These are phyloP conservation scores for Dicycla oo DNA, from an alignment of 2,888 invertebrate genomes.

Conservation along the genomic window DNA sequence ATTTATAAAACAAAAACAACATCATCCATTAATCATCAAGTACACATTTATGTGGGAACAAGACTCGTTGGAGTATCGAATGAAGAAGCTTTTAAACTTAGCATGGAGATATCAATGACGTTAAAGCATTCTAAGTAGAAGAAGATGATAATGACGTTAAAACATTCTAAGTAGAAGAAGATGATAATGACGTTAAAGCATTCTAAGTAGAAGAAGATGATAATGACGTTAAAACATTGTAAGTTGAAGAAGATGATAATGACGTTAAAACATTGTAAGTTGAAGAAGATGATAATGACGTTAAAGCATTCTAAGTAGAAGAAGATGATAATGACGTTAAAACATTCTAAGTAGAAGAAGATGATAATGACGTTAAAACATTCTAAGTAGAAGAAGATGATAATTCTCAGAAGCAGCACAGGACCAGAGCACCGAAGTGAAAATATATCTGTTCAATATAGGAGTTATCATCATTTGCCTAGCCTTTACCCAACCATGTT, in stretches of 20 bases:
- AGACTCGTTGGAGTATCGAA: neutral
- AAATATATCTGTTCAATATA: neutral
- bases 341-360: no score
- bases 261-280: neutral
- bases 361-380: no score
- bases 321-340: neutral
- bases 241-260: no score
- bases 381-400: no score
- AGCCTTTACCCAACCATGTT: no score
- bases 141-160: neutral
- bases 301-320: neutral
- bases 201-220: no score
- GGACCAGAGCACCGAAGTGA: neutral
- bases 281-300: neutral
- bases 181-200: no score
- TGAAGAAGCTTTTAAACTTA: neutral
- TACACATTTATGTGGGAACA: neutral
- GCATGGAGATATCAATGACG: neutral
- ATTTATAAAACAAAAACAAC: slow-evolving; percentile 11
- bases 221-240: no score
- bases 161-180: no score
- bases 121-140: neutral
- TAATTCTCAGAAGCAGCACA: neutral
- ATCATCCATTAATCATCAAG: neutral
- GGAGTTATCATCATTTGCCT: no score